Conservation (phyloP, 2,113 vertebrate species). For the Galeopterus variegatus region DNA sequence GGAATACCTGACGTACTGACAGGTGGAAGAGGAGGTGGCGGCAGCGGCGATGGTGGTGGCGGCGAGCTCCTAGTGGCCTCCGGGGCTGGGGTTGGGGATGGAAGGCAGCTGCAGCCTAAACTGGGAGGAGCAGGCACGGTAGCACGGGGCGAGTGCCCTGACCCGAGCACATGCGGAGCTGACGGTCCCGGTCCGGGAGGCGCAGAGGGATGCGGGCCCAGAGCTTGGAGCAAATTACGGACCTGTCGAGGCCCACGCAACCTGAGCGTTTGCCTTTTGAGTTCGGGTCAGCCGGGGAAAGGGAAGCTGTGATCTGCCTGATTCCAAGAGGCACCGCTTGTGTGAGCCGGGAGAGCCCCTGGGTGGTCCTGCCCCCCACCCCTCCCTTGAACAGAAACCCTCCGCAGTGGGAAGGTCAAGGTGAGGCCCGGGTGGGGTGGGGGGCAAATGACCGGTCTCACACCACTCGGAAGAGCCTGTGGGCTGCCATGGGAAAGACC, state of each 20-base stretch:
- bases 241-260: neutral
- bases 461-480: neutral
- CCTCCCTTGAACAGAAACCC: neutral
- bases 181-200: neutral
- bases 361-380: neutral
- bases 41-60: neutral
- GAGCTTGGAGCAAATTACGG: neutral
- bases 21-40: conserved; percentile 45
- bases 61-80: neutral
- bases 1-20: conserved; percentile 48
- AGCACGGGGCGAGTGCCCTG: neutral
- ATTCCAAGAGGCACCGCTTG: neutral
- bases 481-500: neutral
- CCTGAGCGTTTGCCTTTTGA: neutral
- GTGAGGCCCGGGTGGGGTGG: neutral
- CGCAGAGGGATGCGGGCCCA: neutral
- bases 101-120: neutral
- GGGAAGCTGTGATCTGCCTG: neutral
- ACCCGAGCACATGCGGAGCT: neutral
- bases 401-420: neutral
- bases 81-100: neutral
- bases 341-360: neutral
- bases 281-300: neutral
- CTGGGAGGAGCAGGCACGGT: neutral
- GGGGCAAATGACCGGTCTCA: too few species aligned